A percentile compares a stretch with the other conserved stretches of the same genome.
Evolutionary conservation across 1,140 invertebrate genomes (phyloP).

Genomic region (Cydia fagiglandana): DNA sequence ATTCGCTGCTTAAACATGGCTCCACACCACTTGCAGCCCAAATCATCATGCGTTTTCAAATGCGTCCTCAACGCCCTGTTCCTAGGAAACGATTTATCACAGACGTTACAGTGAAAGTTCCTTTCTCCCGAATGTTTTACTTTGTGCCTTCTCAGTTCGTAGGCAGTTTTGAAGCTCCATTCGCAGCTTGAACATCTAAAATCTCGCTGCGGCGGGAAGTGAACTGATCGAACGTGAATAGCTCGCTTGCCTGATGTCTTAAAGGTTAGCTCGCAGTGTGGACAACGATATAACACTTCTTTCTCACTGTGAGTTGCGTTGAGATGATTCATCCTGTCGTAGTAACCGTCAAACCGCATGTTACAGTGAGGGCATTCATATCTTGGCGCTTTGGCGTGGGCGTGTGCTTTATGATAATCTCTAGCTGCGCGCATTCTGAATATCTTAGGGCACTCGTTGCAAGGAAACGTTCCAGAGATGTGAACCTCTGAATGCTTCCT

Average conservation of each 20-base stretch:
- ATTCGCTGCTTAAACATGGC: slow-evolving; percentile 50
- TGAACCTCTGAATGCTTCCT: slow-evolving; percentile 71
- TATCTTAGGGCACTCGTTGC: slow-evolving; percentile 58
- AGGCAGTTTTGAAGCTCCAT: slow-evolving; percentile 64
- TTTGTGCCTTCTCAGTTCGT: slow-evolving; percentile 67
- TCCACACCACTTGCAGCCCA: slow-evolving; percentile 58
- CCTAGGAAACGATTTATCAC: slow-evolving; percentile 69
- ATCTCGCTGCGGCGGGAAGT: slow-evolving; percentile 59
- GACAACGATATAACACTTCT: slow-evolving; percentile 61
- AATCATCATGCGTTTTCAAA: slow-evolving; percentile 59
- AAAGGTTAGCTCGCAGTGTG: slow-evolving; percentile 63
- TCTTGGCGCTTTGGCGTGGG: slow-evolving; percentile 61
- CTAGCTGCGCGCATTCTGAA: slow-evolving; percentile 65
- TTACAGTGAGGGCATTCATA: slow-evolving; percentile 70
- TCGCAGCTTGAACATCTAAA: slow-evolving; percentile 61
- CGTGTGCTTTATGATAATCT: slow-evolving; percentile 65
- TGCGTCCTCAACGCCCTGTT: slow-evolving; percentile 63
- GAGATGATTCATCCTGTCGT: slow-evolving; percentile 67
- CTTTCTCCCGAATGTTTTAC: slow-evolving; percentile 64
- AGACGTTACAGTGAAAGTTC: slow-evolving; percentile 66
- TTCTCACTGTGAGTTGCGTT: slow-evolving; percentile 66
- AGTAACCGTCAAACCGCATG: slow-evolving; percentile 64
- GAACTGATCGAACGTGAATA: slow-evolving; percentile 54
- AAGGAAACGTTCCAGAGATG: slow-evolving; percentile 65
- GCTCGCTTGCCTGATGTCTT: slow-evolving; percentile 69